Evolutionary conservation across 2,113 vertebrate genomes (phyloP).

Genomic region (Toxotes chatareus): DNA sequence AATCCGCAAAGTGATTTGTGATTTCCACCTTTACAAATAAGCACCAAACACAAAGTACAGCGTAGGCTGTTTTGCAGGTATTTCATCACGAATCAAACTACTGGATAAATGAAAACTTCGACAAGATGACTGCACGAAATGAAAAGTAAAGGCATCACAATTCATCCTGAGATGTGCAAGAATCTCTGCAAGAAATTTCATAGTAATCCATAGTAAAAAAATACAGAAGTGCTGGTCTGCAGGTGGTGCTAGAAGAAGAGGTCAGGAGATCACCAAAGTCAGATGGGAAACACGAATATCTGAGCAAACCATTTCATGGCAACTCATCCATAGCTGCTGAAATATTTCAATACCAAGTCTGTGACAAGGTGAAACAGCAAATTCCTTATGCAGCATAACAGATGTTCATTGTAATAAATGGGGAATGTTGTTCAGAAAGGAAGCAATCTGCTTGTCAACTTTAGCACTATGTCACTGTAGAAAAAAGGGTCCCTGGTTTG

Average conservation of each 20-base stretch:
- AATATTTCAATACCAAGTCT: background rate
- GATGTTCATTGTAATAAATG: conserved; percentile 1
- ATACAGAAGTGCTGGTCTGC: background rate
- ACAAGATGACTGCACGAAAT: background rate
- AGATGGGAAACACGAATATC: background rate
- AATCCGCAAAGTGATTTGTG: too few species aligned
- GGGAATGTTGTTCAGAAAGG: conserved; percentile 10
- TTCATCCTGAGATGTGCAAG: background rate
- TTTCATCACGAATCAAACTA: background rate
- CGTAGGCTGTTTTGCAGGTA: background rate
- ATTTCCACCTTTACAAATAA: too few species aligned
- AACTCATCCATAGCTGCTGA: background rate
- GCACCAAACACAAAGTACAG: background rate
- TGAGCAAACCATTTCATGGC: background rate
- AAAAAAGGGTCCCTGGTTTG: background rate
- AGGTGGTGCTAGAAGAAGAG: background rate
- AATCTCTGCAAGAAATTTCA: background rate
- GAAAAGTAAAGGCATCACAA: background rate
- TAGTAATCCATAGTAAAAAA: background rate
- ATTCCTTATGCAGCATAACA: conserved; percentile 3
- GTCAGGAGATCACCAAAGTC: background rate
- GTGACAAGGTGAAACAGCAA: conserved; percentile 19
- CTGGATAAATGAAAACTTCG: background rate
- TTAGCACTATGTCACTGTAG: conserved; percentile 14
- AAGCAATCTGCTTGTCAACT: conserved; percentile 41